Percentiles rank a stretch among this genome's conserved stretches.
These are phyloP conservation scores for Apamea sordens DNA, from an alignment of 2,888 invertebrate species.

Conservation along the genomic window DNA sequence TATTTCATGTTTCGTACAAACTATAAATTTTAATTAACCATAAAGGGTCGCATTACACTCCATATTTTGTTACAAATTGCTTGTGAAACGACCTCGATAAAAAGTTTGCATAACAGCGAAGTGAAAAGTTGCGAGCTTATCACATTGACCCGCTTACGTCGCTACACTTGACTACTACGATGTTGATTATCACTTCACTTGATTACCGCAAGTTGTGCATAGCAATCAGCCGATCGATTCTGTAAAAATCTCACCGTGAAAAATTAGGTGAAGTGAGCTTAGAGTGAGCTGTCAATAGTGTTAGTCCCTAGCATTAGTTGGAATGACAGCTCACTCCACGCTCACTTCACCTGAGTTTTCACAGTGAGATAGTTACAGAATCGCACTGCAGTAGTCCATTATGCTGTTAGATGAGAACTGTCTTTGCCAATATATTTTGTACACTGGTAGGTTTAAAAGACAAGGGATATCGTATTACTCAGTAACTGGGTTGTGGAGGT, in stretches of 20 bases:
- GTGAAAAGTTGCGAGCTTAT: conserved; percentile 5
- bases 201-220: neutral
- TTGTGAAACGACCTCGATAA: neutral
- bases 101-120: neutral
- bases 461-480: too few relatives aligned
- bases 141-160: neutral
- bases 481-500: too few relatives aligned
- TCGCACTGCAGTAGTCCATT: too few relatives aligned
- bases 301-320: too few relatives aligned
- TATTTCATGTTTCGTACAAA: neutral
- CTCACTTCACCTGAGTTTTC: too few relatives aligned
- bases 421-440: neutral
- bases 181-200: conserved; percentile 3
- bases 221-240: too few relatives aligned
- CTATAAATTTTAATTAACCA: neutral
- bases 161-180: neutral
- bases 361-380: too few relatives aligned
- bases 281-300: too few relatives aligned
- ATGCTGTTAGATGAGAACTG: neutral
- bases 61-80: neutral
- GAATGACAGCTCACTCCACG: too few relatives aligned
- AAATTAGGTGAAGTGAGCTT: too few relatives aligned
- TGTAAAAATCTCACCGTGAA: too few relatives aligned
- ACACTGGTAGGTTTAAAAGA: neutral
- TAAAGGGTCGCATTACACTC: neutral